Evolutionary conservation across 2,888 invertebrate genomes (phyloP).

Genomic region (Cantharis nigra): DNA sequence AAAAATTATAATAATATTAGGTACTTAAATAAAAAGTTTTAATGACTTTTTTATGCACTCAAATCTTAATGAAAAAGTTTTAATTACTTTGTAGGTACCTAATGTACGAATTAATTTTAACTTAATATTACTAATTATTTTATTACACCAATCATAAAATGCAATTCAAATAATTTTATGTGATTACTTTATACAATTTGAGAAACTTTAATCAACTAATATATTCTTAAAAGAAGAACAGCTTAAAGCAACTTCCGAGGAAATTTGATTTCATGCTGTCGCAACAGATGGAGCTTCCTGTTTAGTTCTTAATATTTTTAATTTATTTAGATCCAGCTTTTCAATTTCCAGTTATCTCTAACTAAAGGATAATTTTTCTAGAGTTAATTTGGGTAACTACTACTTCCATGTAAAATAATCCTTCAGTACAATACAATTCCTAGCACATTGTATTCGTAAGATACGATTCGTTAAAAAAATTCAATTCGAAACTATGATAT

Average conservation of each 20-base stretch:
- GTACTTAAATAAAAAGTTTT: neutral
- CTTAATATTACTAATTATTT: neutral
- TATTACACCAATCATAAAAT: neutral
- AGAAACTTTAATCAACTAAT: neutral
- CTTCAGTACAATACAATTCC: too few species aligned
- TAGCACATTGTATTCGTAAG: too few species aligned
- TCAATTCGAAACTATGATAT: too few species aligned
- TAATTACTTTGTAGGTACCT: neutral
- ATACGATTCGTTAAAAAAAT: too few species aligned
- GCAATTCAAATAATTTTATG: neutral
- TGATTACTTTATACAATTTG: neutral
- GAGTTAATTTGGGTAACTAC: too few species aligned
- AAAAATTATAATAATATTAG: neutral
- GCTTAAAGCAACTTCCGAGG: too few species aligned
- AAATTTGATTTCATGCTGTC: neutral
- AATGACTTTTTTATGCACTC: neutral
- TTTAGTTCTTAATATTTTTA: too few species aligned
- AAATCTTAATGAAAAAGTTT: neutral
- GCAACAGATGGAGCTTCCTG: neutral
- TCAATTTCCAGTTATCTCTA: too few species aligned
- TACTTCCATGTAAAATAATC: too few species aligned
- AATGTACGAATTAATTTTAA: neutral
- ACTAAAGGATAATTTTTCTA: too few species aligned
- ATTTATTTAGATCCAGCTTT: too few species aligned
- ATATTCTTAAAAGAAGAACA: too few species aligned